phyloP scores from a whole-genome alignment of 2,797 vertebrate species.

The Poecilia velifera region DNA sequence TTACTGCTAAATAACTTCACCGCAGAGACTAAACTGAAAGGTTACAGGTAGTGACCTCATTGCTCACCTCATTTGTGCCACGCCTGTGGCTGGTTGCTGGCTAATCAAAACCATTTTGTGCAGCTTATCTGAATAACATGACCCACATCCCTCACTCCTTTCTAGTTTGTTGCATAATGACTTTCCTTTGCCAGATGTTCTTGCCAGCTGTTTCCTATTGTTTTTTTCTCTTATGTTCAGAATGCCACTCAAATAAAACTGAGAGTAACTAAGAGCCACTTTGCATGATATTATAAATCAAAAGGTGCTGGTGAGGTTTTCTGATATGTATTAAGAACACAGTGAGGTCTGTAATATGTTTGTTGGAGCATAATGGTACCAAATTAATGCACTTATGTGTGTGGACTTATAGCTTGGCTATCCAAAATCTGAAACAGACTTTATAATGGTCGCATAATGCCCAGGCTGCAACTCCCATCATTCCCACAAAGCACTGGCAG shows the following conservation, averaged over 20 bases:
- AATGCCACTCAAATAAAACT: not conserved
- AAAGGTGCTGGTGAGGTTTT: not conserved
- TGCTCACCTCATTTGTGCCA: constrained; percentile 32
- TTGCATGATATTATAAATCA: not conserved
- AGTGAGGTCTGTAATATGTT: not conserved
- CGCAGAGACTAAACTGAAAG: constrained; percentile 34
- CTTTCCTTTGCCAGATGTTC: constrained; percentile 1
- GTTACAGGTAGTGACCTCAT: constrained; percentile 58
- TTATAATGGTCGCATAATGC: not conserved
- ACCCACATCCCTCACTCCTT: constrained; percentile 4
- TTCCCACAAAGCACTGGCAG: not conserved
- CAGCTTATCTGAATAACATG: constrained; percentile 34
- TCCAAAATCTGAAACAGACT: not conserved
- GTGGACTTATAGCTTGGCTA: not conserved
- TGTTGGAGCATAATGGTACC: not conserved
- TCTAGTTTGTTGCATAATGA: not conserved
- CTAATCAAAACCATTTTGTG: constrained; percentile 34
- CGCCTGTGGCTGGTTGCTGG: constrained; percentile 41
- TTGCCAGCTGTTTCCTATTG: not conserved
- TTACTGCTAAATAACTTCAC: constrained; percentile 46
- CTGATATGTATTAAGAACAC: not conserved
- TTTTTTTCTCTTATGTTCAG: not conserved
- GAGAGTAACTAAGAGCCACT: not conserved
- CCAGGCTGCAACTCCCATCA: not conserved
- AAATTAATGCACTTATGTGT: not conserved